Conservation (phyloP, 2,888 invertebrate species). For the Conomelus anceps region DNA sequence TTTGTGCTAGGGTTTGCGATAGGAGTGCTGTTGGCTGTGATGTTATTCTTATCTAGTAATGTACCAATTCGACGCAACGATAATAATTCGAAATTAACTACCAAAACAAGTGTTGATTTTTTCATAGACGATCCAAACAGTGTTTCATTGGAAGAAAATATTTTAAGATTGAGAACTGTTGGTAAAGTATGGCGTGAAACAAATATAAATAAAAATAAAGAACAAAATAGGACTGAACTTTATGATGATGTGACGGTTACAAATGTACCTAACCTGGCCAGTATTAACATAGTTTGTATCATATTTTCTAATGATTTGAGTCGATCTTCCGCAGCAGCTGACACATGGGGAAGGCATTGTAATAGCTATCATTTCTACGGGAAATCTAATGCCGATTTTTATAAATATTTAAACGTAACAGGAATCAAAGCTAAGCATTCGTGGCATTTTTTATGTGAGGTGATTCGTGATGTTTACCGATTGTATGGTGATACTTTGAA, state of each 20-base stretch:
- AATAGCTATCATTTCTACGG: slow-evolving; percentile 41
- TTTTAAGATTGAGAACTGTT: background rate
- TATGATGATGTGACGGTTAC: background rate
- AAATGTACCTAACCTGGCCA: slow-evolving; percentile 25
- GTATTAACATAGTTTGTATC: slow-evolving; percentile 45
- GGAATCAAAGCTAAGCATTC: slow-evolving; percentile 41
- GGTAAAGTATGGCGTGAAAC: background rate
- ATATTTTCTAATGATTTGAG: slow-evolving; percentile 44
- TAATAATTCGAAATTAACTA: background rate
- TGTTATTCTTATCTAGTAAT: background rate
- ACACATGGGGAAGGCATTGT: slow-evolving; percentile 44
- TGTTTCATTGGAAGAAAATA: background rate
- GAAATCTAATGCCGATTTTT: slow-evolving; percentile 24
- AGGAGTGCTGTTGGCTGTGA: slow-evolving; percentile 16
- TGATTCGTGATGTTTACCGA: slow-evolving; percentile 40
- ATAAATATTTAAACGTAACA: slow-evolving; percentile 34
- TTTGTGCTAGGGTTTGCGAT: slow-evolving; percentile 19
- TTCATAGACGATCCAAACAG: background rate
- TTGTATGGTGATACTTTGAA: slow-evolving; percentile 39
- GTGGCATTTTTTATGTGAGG: slow-evolving; percentile 45
- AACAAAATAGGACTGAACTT: background rate
- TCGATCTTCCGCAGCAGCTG: slow-evolving; percentile 41
- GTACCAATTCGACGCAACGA: background rate
- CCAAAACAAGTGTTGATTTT: background rate
- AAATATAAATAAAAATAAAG: background rate